phyloP scores from a whole-genome alignment of 2,888 invertebrate genomes.

The Tridacna gigas region DNA sequence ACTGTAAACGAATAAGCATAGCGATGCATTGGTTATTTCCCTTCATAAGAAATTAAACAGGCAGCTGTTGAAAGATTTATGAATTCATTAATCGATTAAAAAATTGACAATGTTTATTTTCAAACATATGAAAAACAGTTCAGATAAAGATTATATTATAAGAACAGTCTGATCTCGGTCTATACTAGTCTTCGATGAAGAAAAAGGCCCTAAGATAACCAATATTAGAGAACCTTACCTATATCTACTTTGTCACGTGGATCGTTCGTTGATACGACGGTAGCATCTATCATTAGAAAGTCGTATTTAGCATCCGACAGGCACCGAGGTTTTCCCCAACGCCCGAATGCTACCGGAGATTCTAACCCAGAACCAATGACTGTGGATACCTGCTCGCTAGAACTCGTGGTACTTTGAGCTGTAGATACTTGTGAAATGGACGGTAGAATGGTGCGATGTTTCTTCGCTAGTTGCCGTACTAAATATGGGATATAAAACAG shows the following conservation, averaged over 20 bases:
- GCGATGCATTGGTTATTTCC: too few relatives aligned
- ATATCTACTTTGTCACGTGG: slow-evolving; percentile 62
- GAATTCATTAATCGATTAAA: too few relatives aligned
- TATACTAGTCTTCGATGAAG: too few relatives aligned
- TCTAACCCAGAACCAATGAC: slow-evolving; percentile 30
- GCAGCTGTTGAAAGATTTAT: too few relatives aligned
- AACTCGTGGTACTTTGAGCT: neutral
- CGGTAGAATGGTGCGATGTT: slow-evolving; percentile 47
- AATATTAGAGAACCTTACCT: slow-evolving; percentile 54
- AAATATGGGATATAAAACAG: slow-evolving; percentile 13
- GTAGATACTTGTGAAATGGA: slow-evolving; percentile 1
- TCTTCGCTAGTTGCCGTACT: slow-evolving; percentile 57
- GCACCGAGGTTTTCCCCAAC: slow-evolving; percentile 80
- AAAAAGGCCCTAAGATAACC: too few relatives aligned
- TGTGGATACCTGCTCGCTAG: neutral
- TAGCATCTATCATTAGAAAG: slow-evolving; percentile 78
- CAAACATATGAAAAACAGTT: too few relatives aligned
- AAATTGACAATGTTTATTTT: too few relatives aligned
- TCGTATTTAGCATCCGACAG: slow-evolving; percentile 80
- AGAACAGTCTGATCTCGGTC: too few relatives aligned
- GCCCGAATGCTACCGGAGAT: slow-evolving; percentile 75
- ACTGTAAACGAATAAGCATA: too few relatives aligned
- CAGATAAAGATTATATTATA: too few relatives aligned
- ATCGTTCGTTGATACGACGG: slow-evolving; percentile 73
- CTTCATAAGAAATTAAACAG: too few relatives aligned